phyloP scores from a whole-genome alignment of 1,140 invertebrate genomes.

The Drosophila virilis region DNA sequence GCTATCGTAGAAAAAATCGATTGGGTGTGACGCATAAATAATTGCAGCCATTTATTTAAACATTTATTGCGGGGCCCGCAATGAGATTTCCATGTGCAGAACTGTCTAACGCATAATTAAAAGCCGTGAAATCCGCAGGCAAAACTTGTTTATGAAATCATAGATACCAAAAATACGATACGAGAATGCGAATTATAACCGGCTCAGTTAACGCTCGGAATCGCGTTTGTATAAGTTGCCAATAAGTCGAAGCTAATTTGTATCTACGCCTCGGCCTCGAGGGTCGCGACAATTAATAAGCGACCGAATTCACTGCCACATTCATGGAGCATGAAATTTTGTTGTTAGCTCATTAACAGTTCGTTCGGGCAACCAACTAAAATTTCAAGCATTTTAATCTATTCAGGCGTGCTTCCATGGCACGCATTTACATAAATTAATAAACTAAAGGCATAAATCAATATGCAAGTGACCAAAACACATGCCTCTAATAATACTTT shows the following conservation, averaged over 20 bases:
- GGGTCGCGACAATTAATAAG: constrained; percentile 45
- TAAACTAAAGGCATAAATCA: constrained; percentile 54
- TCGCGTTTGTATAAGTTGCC: constrained; percentile 4
- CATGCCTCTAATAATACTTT: constrained; percentile 8
- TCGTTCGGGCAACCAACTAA: constrained; percentile 6
- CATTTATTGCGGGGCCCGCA: constrained; percentile 49
- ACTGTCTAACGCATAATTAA: constrained; percentile 73
- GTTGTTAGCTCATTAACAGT: constrained; percentile 48
- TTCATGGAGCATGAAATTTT: constrained; percentile 43
- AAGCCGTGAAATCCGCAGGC: constrained; percentile 63
- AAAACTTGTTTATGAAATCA: constrained; percentile 68
- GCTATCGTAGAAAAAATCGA: constrained; percentile 43
- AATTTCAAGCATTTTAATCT: constrained; percentile 20
- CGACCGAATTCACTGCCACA: constrained; percentile 21
- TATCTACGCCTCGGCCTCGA: constrained; percentile 41
- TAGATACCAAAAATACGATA: constrained; percentile 34
- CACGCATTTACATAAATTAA: constrained; percentile 65
- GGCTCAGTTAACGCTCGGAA: constrained; percentile 29
- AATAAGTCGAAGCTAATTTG: constrained; percentile 44
- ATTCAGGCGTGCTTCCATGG: constrained; percentile 28
- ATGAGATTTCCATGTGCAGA: constrained; percentile 44
- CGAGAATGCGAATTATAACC: constrained; percentile 41
- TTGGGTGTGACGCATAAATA: constrained; percentile 78
- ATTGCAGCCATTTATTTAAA: constrained; percentile 72
- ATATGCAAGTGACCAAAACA: constrained; percentile 10